Percentiles rank a stretch among this genome's conserved stretches.
These are phyloP conservation scores for Sesia bembeciformis DNA, from an alignment of 2,888 invertebrate genomes.

Conservation along the genomic window DNA sequence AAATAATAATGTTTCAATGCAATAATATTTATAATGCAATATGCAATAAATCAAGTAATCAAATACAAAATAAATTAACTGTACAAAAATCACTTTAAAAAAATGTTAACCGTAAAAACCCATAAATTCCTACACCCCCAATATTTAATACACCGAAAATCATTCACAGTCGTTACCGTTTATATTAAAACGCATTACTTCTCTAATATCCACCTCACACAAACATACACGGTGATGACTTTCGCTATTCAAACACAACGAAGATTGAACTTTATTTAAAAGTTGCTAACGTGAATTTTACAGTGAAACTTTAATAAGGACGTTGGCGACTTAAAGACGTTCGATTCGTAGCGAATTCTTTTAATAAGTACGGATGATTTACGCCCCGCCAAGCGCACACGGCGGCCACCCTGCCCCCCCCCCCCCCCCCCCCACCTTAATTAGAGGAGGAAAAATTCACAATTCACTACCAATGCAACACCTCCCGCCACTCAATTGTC, in stretches of 20 bases:
- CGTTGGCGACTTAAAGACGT: constrained; percentile 52
- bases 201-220: constrained; percentile 22
- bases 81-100: no score
- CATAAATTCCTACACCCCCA: constrained; percentile 1
- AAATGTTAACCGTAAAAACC: no score
- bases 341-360: constrained; percentile 62
- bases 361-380: constrained; percentile 70
- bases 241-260: constrained; percentile 9
- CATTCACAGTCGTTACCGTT: constrained; percentile 33
- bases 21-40: no score
- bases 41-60: no score
- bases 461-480: constrained; percentile 3
- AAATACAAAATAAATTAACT: no score
- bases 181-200: constrained; percentile 40
- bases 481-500: constrained; percentile 7
- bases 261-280: no score
- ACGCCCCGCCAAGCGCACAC: constrained; percentile 60
- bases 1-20: no score
- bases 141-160: constrained; percentile 14
- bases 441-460: constrained; percentile 55
- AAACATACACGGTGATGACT: constrained; percentile 14
- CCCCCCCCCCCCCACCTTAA: constrained; percentile 29
- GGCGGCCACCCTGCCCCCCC: constrained; percentile 22
- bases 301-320: constrained; percentile 10
- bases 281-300: no score